Base-by-base conservation (phyloP, 2,797 vertebrate genomes). In the Artibeus jamaicensis region DNA sequence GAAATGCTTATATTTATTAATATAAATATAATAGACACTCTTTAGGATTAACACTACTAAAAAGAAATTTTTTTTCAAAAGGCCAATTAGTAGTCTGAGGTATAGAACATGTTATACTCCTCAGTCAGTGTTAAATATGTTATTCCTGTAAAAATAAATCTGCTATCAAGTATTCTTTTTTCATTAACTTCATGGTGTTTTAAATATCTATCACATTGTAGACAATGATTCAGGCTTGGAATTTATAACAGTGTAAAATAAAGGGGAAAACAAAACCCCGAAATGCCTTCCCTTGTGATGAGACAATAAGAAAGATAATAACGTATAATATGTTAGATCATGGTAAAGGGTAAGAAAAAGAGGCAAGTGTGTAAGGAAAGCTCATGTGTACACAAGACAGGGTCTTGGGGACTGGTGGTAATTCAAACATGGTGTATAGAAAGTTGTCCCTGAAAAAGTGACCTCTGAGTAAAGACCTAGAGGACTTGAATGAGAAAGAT, bases 31-130 rank as follows among this genome's bases (percentile, higher is more conserved):
- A 42, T 42, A 94, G 10, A 83, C 5, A 83, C 3, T 55, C 10
- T 83, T 46, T 82, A 65, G 24, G n/a, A 65, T 85, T 88, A 82
- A 81, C 3, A 46, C 6, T 74, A 32, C 14, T 68, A 77, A 82
- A 77, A 74, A 88, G 34, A 70, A 78, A 96, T 79, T 4, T 12
- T 85, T 19, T 90, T 94, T 84, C 32, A 57, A 95, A 95, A 93
- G 18, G 0, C 3, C n/a, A 89, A 8, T 91, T 88, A 88, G 12
- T n/a, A 86, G n/a, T 84, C 34, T 44, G 19, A 24, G 3, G 19
- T 57, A 73, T 57, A 86, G 77, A 39, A 39, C 37, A 71, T 19
- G 9, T 82, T 82, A 57, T 39, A 68, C 29, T 53, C 7, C 37
- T 86, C 19, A 67, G 5, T 91, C 34, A 44, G 3, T n/a, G 19